These are phyloP conservation scores for Gopherus flavomarginatus DNA, from an alignment of 2,113 vertebrate genomes.

Conservation along the genomic window DNA sequence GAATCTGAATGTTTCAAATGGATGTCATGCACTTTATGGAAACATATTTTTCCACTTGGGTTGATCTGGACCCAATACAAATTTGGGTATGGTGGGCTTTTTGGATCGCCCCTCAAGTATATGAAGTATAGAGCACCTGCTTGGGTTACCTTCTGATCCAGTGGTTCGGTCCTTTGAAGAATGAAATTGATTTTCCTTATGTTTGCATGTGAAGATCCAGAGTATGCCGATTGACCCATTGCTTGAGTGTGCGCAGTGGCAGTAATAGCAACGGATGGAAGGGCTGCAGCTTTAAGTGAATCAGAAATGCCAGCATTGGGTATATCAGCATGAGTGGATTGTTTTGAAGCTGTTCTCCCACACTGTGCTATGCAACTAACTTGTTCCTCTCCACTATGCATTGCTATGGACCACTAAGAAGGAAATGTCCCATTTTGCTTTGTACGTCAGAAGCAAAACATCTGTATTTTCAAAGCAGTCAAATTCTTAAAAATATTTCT, in stretches of 20 bases:
- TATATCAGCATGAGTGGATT: slow-evolving; percentile 36
- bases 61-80: slow-evolving; percentile 8
- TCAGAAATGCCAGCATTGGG: slow-evolving; percentile 46
- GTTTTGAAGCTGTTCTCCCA: slow-evolving; percentile 66
- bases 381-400: slow-evolving; percentile 47
- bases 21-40: neutral
- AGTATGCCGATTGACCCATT: slow-evolving; percentile 54
- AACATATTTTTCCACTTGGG: neutral
- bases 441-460: slow-evolving; percentile 2
- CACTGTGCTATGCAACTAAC: slow-evolving; percentile 30
- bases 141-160: slow-evolving; percentile 70
- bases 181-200: slow-evolving; percentile 79
- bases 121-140: slow-evolving; percentile 68
- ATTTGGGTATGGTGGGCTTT: slow-evolving; percentile 54
- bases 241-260: slow-evolving; percentile 31
- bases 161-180: slow-evolving; percentile 70
- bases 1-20: neutral
- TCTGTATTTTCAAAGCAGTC: slow-evolving; percentile 1
- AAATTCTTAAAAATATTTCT: slow-evolving; percentile 5
- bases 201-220: slow-evolving; percentile 62
- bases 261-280: slow-evolving; percentile 23
- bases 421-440: slow-evolving; percentile 42
- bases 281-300: slow-evolving; percentile 53
- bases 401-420: neutral
- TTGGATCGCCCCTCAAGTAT: slow-evolving; percentile 60